These are phyloP conservation scores for Arctia plantaginis DNA, from an alignment of 2,888 invertebrate species.

Conservation along the genomic window DNA sequence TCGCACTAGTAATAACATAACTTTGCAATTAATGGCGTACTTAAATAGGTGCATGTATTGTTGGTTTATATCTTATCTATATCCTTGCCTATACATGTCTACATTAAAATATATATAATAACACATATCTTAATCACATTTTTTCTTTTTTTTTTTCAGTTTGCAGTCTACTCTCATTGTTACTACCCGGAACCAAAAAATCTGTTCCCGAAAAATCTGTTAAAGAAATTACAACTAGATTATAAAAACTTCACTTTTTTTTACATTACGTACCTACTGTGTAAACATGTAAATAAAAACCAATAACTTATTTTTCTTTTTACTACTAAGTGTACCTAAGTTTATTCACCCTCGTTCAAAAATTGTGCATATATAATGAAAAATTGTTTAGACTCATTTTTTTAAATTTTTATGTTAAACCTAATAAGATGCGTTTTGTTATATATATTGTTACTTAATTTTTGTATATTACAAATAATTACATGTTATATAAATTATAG, in stretches of 20 bases:
- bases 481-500: too few species aligned
- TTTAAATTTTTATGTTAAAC: too few species aligned
- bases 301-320: neutral
- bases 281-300: neutral
- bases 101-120: neutral
- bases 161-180: conserved; percentile 63
- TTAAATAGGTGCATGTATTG: too few species aligned
- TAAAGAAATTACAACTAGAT: conserved; percentile 34
- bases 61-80: too few species aligned
- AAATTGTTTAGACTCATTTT: neutral
- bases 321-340: neutral
- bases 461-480: too few species aligned
- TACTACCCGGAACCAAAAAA: conserved; percentile 56
- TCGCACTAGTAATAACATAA: too few species aligned
- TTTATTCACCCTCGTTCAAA: neutral
- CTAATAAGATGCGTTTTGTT: too few species aligned
- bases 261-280: neutral
- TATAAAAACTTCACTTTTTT: conserved; percentile 35
- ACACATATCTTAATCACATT: neutral
- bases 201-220: conserved; percentile 25
- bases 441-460: too few species aligned
- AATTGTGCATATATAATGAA: neutral
- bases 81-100: too few species aligned
- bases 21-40: too few species aligned
- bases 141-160: conserved; percentile 62